phyloP scores from a whole-genome alignment of 2,113 vertebrate species.

The Campylorhamphus procurvoides region DNA sequence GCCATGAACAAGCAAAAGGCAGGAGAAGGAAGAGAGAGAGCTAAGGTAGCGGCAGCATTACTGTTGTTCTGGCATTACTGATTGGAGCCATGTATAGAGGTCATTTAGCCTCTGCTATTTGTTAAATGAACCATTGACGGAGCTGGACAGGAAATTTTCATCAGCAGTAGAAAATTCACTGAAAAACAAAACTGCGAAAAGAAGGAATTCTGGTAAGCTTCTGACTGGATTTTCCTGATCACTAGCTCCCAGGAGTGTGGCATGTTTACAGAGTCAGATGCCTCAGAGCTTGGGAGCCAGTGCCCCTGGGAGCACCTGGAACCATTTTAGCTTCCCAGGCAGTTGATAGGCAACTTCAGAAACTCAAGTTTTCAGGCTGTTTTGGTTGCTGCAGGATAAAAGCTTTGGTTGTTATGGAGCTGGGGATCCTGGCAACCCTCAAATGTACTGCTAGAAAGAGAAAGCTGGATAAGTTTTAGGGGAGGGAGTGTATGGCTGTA shows the following conservation, averaged over 20 bases:
- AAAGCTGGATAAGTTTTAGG: neutral
- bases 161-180: neutral
- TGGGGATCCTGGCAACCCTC: neutral
- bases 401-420: constrained; percentile 35
- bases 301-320: neutral
- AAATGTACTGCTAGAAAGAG: neutral
- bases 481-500: neutral
- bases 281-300: neutral
- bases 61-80: neutral
- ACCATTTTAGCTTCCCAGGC: neutral
- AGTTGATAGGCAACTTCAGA: neutral
- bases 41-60: neutral
- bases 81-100: neutral
- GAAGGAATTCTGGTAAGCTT: neutral
- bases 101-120: neutral
- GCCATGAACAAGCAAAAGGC: neutral
- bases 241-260: neutral
- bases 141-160: neutral
- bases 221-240: neutral
- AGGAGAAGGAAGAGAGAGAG: neutral
- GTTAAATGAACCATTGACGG: neutral
- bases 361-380: neutral
- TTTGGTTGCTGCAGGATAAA: constrained; percentile 13
- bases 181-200: neutral
- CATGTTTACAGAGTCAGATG: neutral